Evolutionary conservation across 2,113 vertebrate species (phyloP).

Genomic region (Perca schrenkii): DNA sequence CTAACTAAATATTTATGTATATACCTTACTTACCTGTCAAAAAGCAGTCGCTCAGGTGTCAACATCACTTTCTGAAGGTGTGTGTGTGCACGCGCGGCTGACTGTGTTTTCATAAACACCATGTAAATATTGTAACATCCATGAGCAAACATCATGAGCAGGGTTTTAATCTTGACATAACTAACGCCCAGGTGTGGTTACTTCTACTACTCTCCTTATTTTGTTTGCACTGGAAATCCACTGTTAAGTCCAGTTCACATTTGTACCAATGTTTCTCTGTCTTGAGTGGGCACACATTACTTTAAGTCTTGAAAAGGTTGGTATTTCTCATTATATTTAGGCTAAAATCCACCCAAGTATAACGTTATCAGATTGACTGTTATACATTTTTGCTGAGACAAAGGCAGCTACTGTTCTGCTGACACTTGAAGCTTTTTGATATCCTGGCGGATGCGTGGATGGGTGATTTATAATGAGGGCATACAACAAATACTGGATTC

Average conservation of each 20-base stretch:
- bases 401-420: constrained; percentile 33
- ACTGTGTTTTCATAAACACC: neutral
- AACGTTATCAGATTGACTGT: constrained; percentile 16
- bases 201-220: neutral
- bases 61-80: neutral
- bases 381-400: constrained; percentile 18
- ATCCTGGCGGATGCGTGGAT: neutral
- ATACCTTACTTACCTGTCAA: neutral
- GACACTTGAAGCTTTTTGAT: constrained; percentile 2
- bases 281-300: neutral
- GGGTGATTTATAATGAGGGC: constrained; percentile 14
- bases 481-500: neutral
- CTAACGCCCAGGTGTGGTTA: constrained; percentile 1
- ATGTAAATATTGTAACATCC: neutral
- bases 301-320: neutral
- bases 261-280: neutral
- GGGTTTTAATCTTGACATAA: constrained; percentile 5
- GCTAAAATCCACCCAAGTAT: constrained; percentile 22
- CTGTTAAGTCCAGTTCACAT: neutral
- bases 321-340: neutral
- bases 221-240: neutral
- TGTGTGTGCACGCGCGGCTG: neutral
- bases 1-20: neutral
- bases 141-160: constrained; percentile 4
- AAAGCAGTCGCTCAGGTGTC: neutral